A percentile compares a stretch with the other conserved stretches of the same genome.
These are phyloP conservation scores for Leptura quadrifasciata DNA, from an alignment of 2,888 invertebrate species.

Conservation along the genomic window DNA sequence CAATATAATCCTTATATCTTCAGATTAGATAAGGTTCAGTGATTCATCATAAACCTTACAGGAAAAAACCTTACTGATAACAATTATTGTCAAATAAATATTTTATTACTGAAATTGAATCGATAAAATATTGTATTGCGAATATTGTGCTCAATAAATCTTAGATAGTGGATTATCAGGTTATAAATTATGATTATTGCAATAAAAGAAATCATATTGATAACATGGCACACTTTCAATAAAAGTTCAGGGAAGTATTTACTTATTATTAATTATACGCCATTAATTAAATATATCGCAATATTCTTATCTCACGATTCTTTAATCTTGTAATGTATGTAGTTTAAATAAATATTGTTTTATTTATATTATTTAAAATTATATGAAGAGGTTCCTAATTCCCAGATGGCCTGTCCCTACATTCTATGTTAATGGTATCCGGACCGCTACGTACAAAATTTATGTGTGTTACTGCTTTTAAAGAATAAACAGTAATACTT, in stretches of 20 bases:
- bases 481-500: too few relatives aligned
- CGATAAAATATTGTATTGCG: neutral
- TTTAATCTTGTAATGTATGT: neutral
- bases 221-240: constrained; percentile 17
- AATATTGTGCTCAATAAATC: constrained; percentile 6
- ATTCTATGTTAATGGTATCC: too few relatives aligned
- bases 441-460: too few relatives aligned
- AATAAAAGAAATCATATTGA: neutral
- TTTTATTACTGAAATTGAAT: neutral
- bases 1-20: neutral
- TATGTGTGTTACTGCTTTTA: too few relatives aligned
- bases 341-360: neutral
- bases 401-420: too few relatives aligned
- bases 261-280: neutral
- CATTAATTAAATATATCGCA: neutral
- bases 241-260: constrained; percentile 10
- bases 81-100: neutral
- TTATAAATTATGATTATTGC: neutral
- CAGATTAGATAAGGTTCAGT: neutral
- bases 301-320: neutral
- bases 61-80: neutral
- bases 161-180: neutral
- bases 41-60: neutral
- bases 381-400: too few relatives aligned
- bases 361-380: too few relatives aligned